Percentiles rank a stretch among this genome's conserved stretches.
phyloP scores from a whole-genome alignment of 2,113 vertebrate genomes.

The Aldabrachelys gigantea region DNA sequence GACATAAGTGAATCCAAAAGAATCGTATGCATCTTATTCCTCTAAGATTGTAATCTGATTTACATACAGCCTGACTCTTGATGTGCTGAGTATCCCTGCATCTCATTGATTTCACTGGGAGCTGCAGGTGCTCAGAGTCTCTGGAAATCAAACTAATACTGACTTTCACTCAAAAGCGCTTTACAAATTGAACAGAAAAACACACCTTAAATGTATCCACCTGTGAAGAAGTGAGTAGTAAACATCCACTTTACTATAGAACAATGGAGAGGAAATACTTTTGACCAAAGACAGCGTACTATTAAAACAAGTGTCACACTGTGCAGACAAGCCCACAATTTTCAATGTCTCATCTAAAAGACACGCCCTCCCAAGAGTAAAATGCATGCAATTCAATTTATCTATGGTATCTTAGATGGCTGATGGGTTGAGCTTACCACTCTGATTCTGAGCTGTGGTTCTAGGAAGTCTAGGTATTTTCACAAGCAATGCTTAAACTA shows the following conservation, averaged over 20 bases:
- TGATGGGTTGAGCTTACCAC: background rate
- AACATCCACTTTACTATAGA: background rate
- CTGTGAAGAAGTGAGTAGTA: background rate
- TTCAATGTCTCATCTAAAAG: background rate
- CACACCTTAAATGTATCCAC: background rate
- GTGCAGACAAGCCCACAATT: background rate
- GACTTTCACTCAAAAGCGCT: background rate
- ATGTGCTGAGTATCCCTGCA: background rate
- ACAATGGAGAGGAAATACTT: background rate
- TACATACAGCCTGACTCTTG: background rate
- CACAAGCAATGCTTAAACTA: background rate
- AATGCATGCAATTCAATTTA: background rate
- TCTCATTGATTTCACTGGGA: background rate
- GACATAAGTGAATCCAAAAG: background rate
- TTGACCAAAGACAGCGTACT: background rate
- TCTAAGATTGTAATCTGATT: background rate
- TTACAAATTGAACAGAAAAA: background rate
- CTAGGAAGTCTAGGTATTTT: background rate
- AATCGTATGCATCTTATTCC: background rate
- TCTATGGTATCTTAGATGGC: background rate
- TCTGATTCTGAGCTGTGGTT: background rate
- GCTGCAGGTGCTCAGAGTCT: background rate
- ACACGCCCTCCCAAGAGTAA: background rate
- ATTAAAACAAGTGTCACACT: background rate
- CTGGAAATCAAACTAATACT: background rate